Evolutionary conservation across 2,797 vertebrate genomes (phyloP), one percentile per base, ranked within the genome.

Genomic region (Holocentrus rufus): DNA sequence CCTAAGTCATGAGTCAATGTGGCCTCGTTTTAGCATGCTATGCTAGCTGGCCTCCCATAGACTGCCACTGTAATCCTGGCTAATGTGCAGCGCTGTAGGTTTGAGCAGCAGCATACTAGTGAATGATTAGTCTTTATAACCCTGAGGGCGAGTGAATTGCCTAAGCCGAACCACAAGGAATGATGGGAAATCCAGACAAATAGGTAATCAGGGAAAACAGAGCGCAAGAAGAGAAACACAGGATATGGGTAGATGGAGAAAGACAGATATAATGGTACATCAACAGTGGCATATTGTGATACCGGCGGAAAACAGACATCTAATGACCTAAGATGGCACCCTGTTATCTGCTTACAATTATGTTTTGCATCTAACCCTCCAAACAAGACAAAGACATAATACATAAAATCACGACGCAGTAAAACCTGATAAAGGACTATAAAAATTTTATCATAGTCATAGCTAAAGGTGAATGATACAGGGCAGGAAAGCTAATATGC

Each of bases 121-220:
- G 90, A 93, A 93, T 91, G 44, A 93, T 92, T 93, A 90, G 76
- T 85, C 72, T 92, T 91, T 87, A 91, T 79, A 66, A 77, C 83
- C 55, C 54, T 65, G 74, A 77, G 64, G 73, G 58, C 54, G 80
- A 82, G 77, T 72, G 76, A 85, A 82, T 65, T 56, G 66, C 18
- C 15, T 72, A 22, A 69, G 69, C 15, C 18, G 39, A 62, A 66
- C 58, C 57, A 31, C 31, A 66, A 30, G 72, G 30, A 74, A 31
- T 54, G 22, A 49, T n/a, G 58, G 36, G 34, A 22, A 44, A 23
- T 44, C n/a, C n/a, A 42, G 20, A 15, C 34, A 0, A 2, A 0
- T 58, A 11, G 42, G 14, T 11, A 44, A n/a, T 15, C 17, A 58
- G 50, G 42, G 65, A 23, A 72, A 36, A 34, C 3, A 15, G 20